Percentiles rank a stretch among this genome's conserved stretches.
These are phyloP conservation scores for Ptycholaimellus sp. DNA, from an alignment of 2,888 invertebrate genomes.

Conservation along the genomic window DNA sequence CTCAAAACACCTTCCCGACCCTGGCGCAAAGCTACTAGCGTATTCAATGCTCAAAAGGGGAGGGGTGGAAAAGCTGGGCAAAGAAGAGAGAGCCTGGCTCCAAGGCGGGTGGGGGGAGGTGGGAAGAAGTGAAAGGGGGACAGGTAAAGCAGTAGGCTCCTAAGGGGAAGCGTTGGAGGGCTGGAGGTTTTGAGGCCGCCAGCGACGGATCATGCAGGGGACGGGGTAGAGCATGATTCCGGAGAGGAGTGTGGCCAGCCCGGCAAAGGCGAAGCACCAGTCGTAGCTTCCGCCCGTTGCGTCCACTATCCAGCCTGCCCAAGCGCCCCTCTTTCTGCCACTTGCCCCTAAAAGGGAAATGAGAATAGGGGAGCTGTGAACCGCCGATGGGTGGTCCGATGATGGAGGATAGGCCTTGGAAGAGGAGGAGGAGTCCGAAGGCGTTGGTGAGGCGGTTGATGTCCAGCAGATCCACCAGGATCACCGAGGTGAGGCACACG, in stretches of 20 bases:
- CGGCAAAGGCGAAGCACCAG: constrained; percentile 65
- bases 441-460: constrained; percentile 85
- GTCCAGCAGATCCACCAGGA: constrained; percentile 80
- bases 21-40: no score
- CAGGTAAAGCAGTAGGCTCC: no score
- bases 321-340: background rate
- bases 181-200: no score
- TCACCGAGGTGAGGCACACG: constrained; percentile 87
- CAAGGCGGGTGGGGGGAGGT: no score
- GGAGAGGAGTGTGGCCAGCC: constrained; percentile 55
- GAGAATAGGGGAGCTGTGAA: constrained; percentile 20
- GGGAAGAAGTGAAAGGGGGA: no score
- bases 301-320: constrained; percentile 59
- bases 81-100: no score
- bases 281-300: constrained; percentile 44
- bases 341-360: background rate
- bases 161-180: no score
- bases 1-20: no score
- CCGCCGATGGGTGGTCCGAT: constrained; percentile 56
- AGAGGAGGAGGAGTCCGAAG: constrained; percentile 78
- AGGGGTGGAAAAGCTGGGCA: no score
- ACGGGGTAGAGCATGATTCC: constrained; percentile 55
- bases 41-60: no score
- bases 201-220: background rate
- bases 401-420: constrained; percentile 78